Percentiles rank a stretch among this genome's conserved stretches.
phyloP scores from a whole-genome alignment of 2,888 invertebrate species.

The Tetranychus piercei region DNA sequence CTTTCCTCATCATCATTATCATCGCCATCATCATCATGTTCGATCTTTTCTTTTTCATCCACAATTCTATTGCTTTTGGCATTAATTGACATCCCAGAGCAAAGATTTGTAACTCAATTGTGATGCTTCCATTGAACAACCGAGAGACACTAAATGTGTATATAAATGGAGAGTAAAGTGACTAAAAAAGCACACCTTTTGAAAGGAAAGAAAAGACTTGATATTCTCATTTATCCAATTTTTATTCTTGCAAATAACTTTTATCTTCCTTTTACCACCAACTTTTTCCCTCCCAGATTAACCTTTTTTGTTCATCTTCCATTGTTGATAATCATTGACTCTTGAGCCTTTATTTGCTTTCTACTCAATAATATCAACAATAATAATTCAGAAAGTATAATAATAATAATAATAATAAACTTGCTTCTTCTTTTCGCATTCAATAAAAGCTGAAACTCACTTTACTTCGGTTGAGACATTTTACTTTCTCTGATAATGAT shows the following conservation, averaged over 20 bases:
- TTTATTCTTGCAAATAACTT: background rate
- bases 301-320: background rate
- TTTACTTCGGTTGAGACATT: no score
- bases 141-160: background rate
- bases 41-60: background rate
- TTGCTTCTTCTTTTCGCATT: background rate
- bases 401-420: background rate
- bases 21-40: background rate
- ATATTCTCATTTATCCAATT: background rate
- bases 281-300: background rate
- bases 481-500: no score
- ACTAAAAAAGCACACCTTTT: background rate
- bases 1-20: background rate
- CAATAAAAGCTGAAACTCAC: no score
- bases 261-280: background rate
- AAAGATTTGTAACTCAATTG: background rate
- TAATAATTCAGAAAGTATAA: background rate
- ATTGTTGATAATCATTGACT: background rate
- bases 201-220: background rate
- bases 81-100: background rate
- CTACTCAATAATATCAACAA: background rate
- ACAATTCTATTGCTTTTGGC: background rate
- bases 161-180: background rate
- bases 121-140: background rate
- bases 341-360: background rate